These are phyloP conservation scores for Anguilla rostrata DNA, from an alignment of 2,113 vertebrate genomes.

Conservation along the genomic window DNA sequence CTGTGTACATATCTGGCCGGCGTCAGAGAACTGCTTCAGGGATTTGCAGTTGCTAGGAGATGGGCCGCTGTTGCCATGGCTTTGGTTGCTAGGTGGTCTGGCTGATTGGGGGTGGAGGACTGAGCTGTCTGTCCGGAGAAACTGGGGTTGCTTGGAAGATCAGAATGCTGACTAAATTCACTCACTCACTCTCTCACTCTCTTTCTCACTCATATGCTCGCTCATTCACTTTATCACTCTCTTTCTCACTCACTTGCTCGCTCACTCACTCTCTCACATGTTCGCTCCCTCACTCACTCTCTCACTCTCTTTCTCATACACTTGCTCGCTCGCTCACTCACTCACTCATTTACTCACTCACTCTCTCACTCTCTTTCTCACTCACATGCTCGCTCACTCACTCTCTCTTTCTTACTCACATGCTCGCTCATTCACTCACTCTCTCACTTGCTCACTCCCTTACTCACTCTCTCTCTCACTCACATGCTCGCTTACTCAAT, in stretches of 20 bases:
- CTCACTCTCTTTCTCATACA: neutral
- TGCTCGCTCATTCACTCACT: no score
- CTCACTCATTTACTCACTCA: neutral
- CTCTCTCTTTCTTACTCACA: no score
- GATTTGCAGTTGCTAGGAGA: constrained; percentile 77
- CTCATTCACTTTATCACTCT: neutral
- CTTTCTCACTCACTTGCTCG: neutral
- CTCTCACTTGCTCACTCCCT: no score
- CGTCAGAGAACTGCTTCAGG: constrained; percentile 64
- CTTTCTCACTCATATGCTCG: no score
- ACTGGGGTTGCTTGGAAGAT: neutral
- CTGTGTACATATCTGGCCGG: constrained; percentile 47
- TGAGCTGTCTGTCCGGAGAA: neutral
- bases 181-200: no score
- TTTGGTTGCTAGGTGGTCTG: constrained; percentile 70
- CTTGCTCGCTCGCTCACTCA: neutral
- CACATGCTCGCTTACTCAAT: no score
- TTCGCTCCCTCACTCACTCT: neutral
- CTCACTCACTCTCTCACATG: neutral
- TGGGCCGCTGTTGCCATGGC: constrained; percentile 72
- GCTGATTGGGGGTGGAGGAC: constrained; percentile 31
- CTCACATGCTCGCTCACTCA: no score
- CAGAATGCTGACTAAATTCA: neutral
- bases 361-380: neutral
- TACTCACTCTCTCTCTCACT: no score